Base-by-base conservation (phyloP, 30 jellyfish, hydroid and myxozoan genomes). In the Catostylus mosaicus region DNA sequence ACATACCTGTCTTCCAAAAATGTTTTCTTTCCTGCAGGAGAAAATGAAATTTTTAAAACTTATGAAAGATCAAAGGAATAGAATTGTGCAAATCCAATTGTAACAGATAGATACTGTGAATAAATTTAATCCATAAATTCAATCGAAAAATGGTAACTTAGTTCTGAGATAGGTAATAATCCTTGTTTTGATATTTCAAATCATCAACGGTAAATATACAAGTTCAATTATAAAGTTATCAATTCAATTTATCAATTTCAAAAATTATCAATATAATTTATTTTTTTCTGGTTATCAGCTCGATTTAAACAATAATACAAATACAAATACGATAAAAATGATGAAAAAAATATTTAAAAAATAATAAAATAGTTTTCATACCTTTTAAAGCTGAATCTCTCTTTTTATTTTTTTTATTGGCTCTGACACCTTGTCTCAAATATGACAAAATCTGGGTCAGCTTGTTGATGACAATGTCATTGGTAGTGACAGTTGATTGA, bases 381-480 rank as follows among this genome's bases (percentile, higher is more conserved):
- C 99, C 99, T 63, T 88, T 80, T 0, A 84, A n/a, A 19, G 79
- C 92, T 1, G 71, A 59, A 35, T 95, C 99, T 88, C 82, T 94
- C 86, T 80, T 95, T 83, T 95, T 95, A 48, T 43, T 56, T 52
- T 82, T 95, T 57, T 89, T 95, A 48, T 80, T 77, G 18, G 99
- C 96, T 61, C 97, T 89, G 24, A 95, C 95, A 18, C 99, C 99
- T 75, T 95, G 99, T 60, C 99, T 85, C 83, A 95, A 57, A 67
- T 95, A 95, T 3, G 97, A 95, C 96, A 95, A 37, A 31, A 95
- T 95, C 77, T 95, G 99, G 20, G 99, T 95, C 90, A 95, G 74
- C 74, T 95, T 95, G 95, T 89, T 89, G 93, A 95, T 89, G 57
- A 95, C 99, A 32, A 95, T 95, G 84, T 95, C 99, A 74, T 95